Evolutionary conservation across 1,140 invertebrate genomes (phyloP).

Genomic region (Temnothorax longispinosus): DNA sequence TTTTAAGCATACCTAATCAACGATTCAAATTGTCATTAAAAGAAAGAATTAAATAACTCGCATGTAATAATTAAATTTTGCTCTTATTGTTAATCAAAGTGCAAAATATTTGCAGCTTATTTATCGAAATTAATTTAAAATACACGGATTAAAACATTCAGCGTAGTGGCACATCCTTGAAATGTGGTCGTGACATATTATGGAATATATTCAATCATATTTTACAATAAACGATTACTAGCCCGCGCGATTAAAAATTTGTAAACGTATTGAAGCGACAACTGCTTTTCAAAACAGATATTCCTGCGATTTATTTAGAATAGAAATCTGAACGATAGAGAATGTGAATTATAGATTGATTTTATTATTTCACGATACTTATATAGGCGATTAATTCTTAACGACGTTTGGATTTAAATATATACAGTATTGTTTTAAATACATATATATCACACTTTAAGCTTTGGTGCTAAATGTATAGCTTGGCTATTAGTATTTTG

Average conservation of each 20-base stretch:
- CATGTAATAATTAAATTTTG: neutral
- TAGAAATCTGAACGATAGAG: neutral
- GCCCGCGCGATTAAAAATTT: too few relatives aligned
- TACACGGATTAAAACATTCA: neutral
- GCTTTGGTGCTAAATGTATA: neutral
- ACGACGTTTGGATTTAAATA: neutral
- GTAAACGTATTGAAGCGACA: too few relatives aligned
- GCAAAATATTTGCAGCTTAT: neutral
- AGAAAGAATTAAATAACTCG: too few relatives aligned
- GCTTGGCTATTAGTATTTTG: neutral
- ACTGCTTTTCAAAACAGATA: too few relatives aligned
- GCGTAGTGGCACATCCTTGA: neutral
- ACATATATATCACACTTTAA: neutral
- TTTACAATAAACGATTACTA: too few relatives aligned
- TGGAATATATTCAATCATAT: too few relatives aligned
- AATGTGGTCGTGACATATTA: neutral
- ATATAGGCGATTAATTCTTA: neutral
- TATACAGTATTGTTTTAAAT: neutral
- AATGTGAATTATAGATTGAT: neutral
- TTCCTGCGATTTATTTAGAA: too few relatives aligned
- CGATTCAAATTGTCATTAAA: neutral
- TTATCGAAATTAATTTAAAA: neutral
- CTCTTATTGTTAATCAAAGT: neutral
- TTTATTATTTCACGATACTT: neutral
- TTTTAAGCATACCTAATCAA: neutral